These are phyloP conservation scores for Candoia aspera DNA, from an alignment of 2,113 vertebrate genomes.

Conservation along the genomic window DNA sequence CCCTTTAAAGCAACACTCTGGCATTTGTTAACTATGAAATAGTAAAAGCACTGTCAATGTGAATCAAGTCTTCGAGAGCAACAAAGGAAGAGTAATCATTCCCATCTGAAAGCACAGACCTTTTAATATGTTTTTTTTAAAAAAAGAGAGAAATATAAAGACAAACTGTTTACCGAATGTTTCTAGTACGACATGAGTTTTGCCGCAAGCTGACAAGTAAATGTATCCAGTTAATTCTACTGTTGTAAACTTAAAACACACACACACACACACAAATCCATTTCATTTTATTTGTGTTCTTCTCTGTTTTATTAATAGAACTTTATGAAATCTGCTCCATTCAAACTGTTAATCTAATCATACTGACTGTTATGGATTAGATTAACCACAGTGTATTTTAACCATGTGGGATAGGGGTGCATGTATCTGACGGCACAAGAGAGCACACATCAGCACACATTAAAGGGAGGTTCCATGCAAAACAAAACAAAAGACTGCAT, in stretches of 20 bases:
- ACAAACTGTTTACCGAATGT: conserved; percentile 17
- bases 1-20: conserved; percentile 12
- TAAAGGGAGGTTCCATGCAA: background rate
- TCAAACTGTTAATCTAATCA: conserved; percentile 69
- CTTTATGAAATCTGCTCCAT: conserved; percentile 57
- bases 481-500: conserved; percentile 19
- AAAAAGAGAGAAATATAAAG: conserved; percentile 15
- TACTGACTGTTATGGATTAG: conserved; percentile 54
- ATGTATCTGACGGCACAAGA: background rate
- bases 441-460: conserved; percentile 2
- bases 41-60: conserved; percentile 41
- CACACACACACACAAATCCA: conserved; percentile 43
- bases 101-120: conserved; percentile 19
- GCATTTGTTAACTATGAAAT: conserved; percentile 46
- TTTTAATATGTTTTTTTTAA: conserved; percentile 25
- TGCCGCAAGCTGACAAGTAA: conserved; percentile 10
- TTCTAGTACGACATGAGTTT: conserved; percentile 26
- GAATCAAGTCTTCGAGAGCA: conserved; percentile 34
- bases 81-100: conserved; percentile 21
- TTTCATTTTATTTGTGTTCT: conserved; percentile 48
- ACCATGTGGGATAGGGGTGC: conserved; percentile 7
- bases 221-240: conserved; percentile 44
- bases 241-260: conserved; percentile 35
- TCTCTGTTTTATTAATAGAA: conserved; percentile 40
- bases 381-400: conserved; percentile 55